Base-by-base conservation (phyloP, 2,113 vertebrate species). In the Crypturellus undulatus region DNA sequence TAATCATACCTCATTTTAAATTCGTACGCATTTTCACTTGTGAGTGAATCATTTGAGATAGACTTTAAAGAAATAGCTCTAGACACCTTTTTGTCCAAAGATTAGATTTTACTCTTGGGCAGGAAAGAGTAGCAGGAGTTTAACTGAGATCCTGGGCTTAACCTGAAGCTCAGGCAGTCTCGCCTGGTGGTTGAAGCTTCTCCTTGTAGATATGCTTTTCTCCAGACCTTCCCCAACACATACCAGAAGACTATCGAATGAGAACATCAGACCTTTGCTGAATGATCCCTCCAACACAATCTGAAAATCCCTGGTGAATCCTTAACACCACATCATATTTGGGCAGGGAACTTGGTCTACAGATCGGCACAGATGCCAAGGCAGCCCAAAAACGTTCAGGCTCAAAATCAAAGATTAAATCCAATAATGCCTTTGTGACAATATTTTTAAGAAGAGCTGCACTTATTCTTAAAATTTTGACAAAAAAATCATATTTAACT, bases 21-120 rank as follows among this genome's bases (percentile, higher is more conserved):
- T 68, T 64, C 32, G 19, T 36, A 79, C 76, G 51, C 65, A 71
- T 81, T 76, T 81, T 68, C 49, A 84, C 77, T 82, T 83, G 76
- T 49, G 68, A 89, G 36, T 71, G 51, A 95, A 97, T 82, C 40
- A 79, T 89, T 94, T 93, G n/a, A 34, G 52, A 79, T 32, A 78
- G 49, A 67, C 96, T 83, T 87, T 54, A 94, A 95, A 91, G 40
- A 70, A 97, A 77, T 9, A 21, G 16, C 54, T 49, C 88, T 60
- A 49, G 64, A 70, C 38, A 76, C 64, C 82, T 96, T 80, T 70
- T 78, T 64, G 40, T 68, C 34, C 22, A 3, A 90, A 81, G 19
- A 92, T 56, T 6, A 42, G 15, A 38, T 83, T 95, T 88, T 84
- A 4, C 14, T 59, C 42, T 51, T 38, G 12, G 73, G 42, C 32